Conservation (phyloP, 2,797 vertebrate species). For the Sardinella longiceps region DNA sequence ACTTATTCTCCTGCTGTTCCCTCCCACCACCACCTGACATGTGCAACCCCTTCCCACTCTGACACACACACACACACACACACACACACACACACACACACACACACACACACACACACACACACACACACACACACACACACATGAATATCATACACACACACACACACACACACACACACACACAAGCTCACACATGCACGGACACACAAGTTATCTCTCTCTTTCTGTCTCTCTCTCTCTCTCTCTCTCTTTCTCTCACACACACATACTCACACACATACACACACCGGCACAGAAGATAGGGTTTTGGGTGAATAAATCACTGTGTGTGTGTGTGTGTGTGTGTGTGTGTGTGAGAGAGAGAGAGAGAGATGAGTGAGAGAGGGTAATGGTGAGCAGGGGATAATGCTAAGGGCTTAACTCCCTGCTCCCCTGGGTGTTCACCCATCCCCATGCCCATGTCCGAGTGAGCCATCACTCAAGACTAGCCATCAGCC, state of each 20-base stretch:
- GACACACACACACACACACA: not conserved
- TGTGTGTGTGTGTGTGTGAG: not conserved
- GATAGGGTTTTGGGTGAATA: not conserved
- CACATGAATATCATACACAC: too few relatives aligned
- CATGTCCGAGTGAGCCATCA: constrained; percentile 9
- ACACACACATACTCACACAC: too few relatives aligned
- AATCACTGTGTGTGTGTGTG: not conserved
- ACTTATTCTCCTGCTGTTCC: constrained; percentile 36
- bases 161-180: not conserved
- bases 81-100: constrained; percentile 14
- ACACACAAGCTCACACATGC: constrained; percentile 25
- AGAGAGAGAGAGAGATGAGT: too few relatives aligned
- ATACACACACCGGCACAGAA: not conserved
- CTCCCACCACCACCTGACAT: not conserved
- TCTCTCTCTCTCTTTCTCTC: too few relatives aligned
- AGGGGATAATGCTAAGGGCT: not conserved
- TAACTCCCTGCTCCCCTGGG: not conserved
- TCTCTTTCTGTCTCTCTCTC: too few relatives aligned
- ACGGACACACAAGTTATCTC: not conserved
- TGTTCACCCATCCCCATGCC: not conserved
- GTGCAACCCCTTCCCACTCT: not conserved
- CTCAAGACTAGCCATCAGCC: not conserved
- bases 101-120: not conserved
- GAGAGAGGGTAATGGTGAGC: too few relatives aligned
- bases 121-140: not conserved